Conservation (phyloP, 2,113 vertebrate species). For the Brienomyrus longianalis region DNA sequence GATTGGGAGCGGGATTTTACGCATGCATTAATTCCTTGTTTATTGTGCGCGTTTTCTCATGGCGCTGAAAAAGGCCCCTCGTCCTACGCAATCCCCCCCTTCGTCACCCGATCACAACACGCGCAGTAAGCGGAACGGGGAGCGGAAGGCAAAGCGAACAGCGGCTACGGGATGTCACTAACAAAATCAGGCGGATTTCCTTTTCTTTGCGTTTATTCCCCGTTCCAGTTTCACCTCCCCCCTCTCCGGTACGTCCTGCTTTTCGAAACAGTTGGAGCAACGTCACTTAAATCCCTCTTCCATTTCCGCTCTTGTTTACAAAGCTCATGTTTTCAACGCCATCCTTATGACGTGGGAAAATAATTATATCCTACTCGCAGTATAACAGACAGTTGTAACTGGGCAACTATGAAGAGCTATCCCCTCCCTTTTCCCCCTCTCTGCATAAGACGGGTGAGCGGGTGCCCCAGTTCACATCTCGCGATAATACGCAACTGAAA, state of each 20-base stretch:
- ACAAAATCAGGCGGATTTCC: constrained; percentile 58
- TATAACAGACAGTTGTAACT: constrained; percentile 55
- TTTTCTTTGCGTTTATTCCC: constrained; percentile 39
- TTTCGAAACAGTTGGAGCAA: background rate
- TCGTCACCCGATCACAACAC: background rate
- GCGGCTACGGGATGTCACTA: constrained; percentile 47
- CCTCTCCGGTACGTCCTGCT: constrained; percentile 18
- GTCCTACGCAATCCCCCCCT: constrained; percentile 2
- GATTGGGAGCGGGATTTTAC: constrained; percentile 18
- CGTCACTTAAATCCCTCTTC: background rate
- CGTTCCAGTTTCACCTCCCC: constrained; percentile 21
- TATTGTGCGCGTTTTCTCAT: constrained; percentile 63
- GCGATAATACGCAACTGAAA: constrained; percentile 46
- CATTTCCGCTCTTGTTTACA: background rate
- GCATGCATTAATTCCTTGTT: constrained; percentile 32
- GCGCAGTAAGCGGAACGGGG: background rate
- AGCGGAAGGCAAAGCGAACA: background rate
- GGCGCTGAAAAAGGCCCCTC: background rate
- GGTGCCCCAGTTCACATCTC: constrained; percentile 57
- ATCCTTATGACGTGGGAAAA: constrained; percentile 16
- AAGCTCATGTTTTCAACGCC: constrained; percentile 11
- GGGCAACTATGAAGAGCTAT: constrained; percentile 44
- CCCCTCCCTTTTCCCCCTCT: constrained; percentile 46
- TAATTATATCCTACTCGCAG: constrained; percentile 44
- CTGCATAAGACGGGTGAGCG: constrained; percentile 44